These are phyloP conservation scores for Nettapus auritus DNA, from an alignment of 2,113 vertebrate species.

Conservation along the genomic window DNA sequence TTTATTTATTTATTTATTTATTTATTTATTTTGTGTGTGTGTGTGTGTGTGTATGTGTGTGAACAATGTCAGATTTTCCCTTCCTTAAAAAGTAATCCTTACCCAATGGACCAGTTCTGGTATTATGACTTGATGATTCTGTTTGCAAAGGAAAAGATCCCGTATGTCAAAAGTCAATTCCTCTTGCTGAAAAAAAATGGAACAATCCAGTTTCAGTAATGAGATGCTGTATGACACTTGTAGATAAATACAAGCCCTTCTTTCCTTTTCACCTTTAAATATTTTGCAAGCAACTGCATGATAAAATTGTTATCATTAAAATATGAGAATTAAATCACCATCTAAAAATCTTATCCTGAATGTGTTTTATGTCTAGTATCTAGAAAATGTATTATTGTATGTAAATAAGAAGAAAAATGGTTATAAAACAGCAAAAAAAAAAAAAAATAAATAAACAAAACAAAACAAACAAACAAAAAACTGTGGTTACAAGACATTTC, in stretches of 20 bases:
- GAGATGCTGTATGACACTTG: background rate
- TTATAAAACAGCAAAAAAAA: background rate
- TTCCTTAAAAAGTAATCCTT: background rate
- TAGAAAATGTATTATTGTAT: background rate
- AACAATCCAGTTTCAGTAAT: background rate
- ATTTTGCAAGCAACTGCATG: background rate
- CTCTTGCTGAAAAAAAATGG: background rate
- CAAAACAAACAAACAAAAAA: no score
- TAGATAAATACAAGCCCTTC: background rate
- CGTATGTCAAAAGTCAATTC: background rate
- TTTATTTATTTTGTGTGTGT: background rate
- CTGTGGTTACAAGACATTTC: background rate
- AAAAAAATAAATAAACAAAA: no score
- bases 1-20: no score
- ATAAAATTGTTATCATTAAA: background rate
- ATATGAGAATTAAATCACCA: background rate
- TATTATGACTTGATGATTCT: background rate
- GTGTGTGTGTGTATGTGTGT: background rate
- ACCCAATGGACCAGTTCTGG: background rate
- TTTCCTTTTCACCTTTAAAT: background rate
- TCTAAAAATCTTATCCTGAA: background rate
- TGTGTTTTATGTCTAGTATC: background rate
- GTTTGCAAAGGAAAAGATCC: background rate
- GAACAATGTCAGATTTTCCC: background rate
- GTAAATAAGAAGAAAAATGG: background rate